Base-by-base conservation (phyloP, 2,888 invertebrate genomes). In the Itoplectis maculator region DNA sequence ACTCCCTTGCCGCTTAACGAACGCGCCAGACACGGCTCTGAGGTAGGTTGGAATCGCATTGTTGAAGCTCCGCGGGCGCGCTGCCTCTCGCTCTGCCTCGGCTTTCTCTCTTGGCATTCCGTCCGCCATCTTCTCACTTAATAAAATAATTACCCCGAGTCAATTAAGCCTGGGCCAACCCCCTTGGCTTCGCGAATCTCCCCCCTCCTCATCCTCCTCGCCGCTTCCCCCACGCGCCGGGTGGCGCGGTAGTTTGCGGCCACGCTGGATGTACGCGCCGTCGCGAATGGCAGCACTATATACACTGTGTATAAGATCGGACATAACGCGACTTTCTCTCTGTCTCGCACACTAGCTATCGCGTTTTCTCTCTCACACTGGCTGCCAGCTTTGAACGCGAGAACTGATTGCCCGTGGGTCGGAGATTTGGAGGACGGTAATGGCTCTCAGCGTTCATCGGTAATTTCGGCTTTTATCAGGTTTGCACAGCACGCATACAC, bases 41-140 rank as follows among this genome's bases (percentile, higher is more conserved):
- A 45, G 56, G 35, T 59, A 65, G 56, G 49, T 59, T 42, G 35
- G 54, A 45, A 45, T 29, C 72, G 15, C 63, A 37, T 75, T 51
- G n/a, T 40, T 51, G 20, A 63, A 15, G 15, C 29, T 29, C n/a
- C n/a, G n/a, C n/a, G n/a, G n/a, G n/a, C n/a, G n/a, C n/a, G 29
- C 66, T 37, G 29, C 45, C 47, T 68, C 54, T 61, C 49, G n/a
- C 84, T 84, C 81, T 5, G n/a, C 5, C 79, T 83, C 84, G 79
- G 70, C 69, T 65, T 69, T 86, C 89, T 87, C 90, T 89, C 89
- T 92, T 91, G 89, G 88, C 88, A 92, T 92, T 92, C 92, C 88
- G 88, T 88, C 91, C 91, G 91, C 92, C 92, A 92, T 92, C 90
- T 92, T 92, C 92, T 92, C 92, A 92, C 92, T 92, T 92, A 92